These are phyloP conservation scores for Helogale parvula DNA, from an alignment of 2,113 vertebrate genomes.

Conservation along the genomic window DNA sequence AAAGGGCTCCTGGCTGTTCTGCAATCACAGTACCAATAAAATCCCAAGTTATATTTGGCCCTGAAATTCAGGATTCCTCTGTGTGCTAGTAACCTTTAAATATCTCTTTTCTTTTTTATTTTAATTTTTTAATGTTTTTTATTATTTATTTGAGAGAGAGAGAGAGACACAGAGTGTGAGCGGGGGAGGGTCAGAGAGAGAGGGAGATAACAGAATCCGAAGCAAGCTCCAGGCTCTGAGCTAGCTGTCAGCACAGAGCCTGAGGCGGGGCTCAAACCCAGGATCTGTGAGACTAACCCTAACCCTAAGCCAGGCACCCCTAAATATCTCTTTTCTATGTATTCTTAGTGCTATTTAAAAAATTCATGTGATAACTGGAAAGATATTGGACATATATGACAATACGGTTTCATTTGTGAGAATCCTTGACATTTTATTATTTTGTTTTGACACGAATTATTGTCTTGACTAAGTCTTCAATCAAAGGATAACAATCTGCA, in stretches of 20 bases:
- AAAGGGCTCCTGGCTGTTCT: background rate
- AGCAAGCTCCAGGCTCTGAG: no score
- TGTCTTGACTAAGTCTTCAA: conserved; percentile 47
- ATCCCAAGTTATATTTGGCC: background rate
- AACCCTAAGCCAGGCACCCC: no score
- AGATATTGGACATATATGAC: background rate
- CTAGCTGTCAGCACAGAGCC: no score
- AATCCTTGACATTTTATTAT: background rate
- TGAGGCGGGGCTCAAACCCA: no score
- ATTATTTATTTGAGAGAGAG: no score
- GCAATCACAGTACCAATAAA: background rate
- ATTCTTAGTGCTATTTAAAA: background rate
- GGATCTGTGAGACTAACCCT: no score
- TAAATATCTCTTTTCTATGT: background rate
- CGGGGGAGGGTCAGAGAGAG: no score
- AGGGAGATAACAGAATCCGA: no score
- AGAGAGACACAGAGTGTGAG: no score
- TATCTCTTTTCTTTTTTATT: background rate
- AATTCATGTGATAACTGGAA: background rate
- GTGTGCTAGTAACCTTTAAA: conserved; percentile 9
- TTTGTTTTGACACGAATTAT: conserved; percentile 34
- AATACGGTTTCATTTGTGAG: conserved; percentile 3
- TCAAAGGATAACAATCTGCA: conserved; percentile 13
- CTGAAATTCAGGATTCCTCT: background rate
- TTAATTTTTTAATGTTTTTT: no score